These are phyloP conservation scores for Aproaerema taeniolella DNA, from an alignment of 2,888 invertebrate species.

Conservation along the genomic window DNA sequence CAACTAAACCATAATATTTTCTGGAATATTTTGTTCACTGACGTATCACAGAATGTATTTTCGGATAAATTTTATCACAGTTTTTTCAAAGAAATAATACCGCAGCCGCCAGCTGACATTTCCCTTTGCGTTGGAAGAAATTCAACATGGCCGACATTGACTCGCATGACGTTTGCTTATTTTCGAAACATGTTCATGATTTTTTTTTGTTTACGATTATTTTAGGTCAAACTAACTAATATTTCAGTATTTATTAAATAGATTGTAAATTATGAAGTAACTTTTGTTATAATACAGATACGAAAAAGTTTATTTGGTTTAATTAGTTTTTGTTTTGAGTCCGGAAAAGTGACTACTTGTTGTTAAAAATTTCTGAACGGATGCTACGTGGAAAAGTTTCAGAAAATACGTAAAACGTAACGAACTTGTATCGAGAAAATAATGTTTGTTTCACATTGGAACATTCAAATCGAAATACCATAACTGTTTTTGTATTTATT, in stretches of 20 bases:
- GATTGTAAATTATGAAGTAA: not conserved
- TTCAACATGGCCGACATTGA: constrained; percentile 75
- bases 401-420: constrained; percentile 12
- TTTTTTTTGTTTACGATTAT: constrained; percentile 15
- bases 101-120: constrained; percentile 74
- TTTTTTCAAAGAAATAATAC: constrained; percentile 57
- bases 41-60: constrained; percentile 40
- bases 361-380: constrained; percentile 34
- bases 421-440: too few relatives aligned
- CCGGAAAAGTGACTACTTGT: constrained; percentile 20
- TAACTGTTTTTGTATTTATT: too few relatives aligned
- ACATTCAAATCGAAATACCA: too few relatives aligned
- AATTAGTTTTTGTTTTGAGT: constrained; percentile 9
- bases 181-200: constrained; percentile 35
- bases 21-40: constrained; percentile 31
- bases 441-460: too few relatives aligned
- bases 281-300: not conserved
- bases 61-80: constrained; percentile 48
- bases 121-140: constrained; percentile 74
- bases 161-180: constrained; percentile 60
- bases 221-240: not conserved
- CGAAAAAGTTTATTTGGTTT: not conserved
- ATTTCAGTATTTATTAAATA: not conserved
- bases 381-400: constrained; percentile 43
- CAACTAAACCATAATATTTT: constrained; percentile 34